A percentile compares a stretch with the other conserved stretches of the same genome.
These are phyloP conservation scores for Asteroscopus sphinx DNA, from an alignment of 2,888 invertebrate species.

Conservation along the genomic window DNA sequence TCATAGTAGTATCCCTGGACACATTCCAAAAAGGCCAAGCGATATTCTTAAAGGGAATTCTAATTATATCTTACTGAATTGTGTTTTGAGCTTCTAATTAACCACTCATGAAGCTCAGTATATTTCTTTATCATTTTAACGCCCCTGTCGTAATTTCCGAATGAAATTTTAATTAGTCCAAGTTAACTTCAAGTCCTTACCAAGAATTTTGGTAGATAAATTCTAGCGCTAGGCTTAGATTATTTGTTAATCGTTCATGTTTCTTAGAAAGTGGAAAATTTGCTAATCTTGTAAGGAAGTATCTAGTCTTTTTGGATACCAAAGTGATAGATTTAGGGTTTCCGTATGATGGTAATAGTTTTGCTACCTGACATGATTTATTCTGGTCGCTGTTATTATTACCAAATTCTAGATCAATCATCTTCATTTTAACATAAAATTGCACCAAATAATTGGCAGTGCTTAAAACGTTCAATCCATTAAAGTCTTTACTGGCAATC, in stretches of 20 bases:
- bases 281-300: slow-evolving; percentile 6
- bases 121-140: slow-evolving; percentile 57
- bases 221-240: slow-evolving; percentile 28
- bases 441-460: too few relatives aligned
- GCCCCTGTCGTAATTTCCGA: slow-evolving; percentile 59
- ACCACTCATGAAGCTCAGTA: slow-evolving; percentile 55
- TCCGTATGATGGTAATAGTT: slow-evolving; percentile 26
- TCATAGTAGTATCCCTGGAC: slow-evolving; percentile 66
- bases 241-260: slow-evolving; percentile 30
- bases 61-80: slow-evolving; percentile 74
- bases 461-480: too few relatives aligned
- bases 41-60: slow-evolving; percentile 68
- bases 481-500: too few relatives aligned
- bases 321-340: slow-evolving; percentile 41
- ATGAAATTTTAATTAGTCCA: slow-evolving; percentile 56
- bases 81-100: slow-evolving; percentile 76
- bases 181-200: slow-evolving; percentile 37
- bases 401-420: too few relatives aligned
- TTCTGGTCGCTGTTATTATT: slow-evolving; percentile 11
- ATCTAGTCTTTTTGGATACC: slow-evolving; percentile 23
- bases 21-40: slow-evolving; percentile 67
- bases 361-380: slow-evolving; percentile 23
- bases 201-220: slow-evolving; percentile 44
- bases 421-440: too few relatives aligned
- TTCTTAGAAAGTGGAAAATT: slow-evolving; percentile 20